Conservation (phyloP, 2,113 vertebrate genomes). For the Ancistrus triradiatus region DNA sequence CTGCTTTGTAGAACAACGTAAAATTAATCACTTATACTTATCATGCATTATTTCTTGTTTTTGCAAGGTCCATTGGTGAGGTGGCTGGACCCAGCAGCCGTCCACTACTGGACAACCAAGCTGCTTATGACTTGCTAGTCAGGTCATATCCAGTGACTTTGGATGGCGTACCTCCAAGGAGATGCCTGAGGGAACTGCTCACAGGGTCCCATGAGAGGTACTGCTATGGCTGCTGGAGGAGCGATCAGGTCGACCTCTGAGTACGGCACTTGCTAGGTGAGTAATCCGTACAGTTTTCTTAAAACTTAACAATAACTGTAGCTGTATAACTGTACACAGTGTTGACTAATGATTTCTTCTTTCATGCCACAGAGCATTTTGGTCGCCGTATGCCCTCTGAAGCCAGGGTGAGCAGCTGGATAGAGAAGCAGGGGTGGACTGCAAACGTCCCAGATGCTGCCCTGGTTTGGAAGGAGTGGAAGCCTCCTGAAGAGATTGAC, state of each 20-base stretch:
- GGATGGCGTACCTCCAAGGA: neutral
- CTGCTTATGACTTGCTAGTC: neutral
- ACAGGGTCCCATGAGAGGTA: neutral
- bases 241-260: neutral
- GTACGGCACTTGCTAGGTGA: neutral
- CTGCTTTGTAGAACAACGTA: neutral
- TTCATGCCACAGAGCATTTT: too few relatives aligned
- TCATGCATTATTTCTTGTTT: neutral
- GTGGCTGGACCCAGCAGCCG: neutral
- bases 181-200: neutral
- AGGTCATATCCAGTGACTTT: neutral
- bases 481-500: neutral
- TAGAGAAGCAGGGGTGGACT: too few relatives aligned
- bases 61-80: neutral
- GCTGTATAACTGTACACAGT: neutral
- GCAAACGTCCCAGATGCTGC: neutral
- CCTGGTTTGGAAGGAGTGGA: neutral
- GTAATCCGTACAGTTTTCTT: neutral
- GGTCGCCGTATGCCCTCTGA: too few relatives aligned
- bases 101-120: neutral
- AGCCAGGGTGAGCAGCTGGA: too few relatives aligned
- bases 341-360: neutral
- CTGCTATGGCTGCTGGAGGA: neutral
- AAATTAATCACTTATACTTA: neutral
- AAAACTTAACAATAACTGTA: neutral